Evolutionary conservation across 2,797 vertebrate genomes (phyloP).

Genomic region (Atherinosoma microstoma): DNA sequence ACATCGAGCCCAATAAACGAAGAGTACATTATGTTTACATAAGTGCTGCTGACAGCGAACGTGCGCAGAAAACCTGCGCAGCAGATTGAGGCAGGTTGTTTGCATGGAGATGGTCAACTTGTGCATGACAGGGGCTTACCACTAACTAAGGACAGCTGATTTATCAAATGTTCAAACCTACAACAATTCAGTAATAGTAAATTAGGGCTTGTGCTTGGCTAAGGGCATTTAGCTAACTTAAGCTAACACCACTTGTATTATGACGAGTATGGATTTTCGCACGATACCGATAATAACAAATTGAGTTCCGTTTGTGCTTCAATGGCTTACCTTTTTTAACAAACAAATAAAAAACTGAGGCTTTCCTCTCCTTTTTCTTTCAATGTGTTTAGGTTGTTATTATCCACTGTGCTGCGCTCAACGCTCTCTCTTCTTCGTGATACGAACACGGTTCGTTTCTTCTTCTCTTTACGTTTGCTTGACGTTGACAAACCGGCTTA

Average conservation of each 20-base stretch:
- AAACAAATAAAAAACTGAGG: neutral
- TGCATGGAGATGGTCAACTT: neutral
- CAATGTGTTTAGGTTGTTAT: neutral
- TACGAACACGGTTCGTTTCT: neutral
- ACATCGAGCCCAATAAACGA: neutral
- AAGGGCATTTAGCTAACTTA: neutral
- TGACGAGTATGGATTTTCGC: neutral
- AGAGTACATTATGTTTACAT: too few species aligned
- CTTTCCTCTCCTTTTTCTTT: neutral
- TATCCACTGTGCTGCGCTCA: neutral
- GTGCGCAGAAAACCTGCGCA: slow-evolving; percentile 5
- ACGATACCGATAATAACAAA: neutral
- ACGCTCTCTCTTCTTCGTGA: neutral
- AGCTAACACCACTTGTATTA: neutral
- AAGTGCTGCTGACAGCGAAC: neutral
- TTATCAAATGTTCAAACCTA: neutral
- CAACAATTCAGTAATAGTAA: neutral
- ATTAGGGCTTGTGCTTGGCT: neutral
- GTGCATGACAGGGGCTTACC: too few species aligned
- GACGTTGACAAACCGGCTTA: neutral
- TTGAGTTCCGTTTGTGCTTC: rapidly evolving
- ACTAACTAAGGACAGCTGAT: neutral
- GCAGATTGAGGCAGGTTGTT: neutral
- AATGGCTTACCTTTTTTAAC: slow-evolving; percentile 16
- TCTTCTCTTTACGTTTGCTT: neutral